Percentiles rank a stretch among this genome's conserved stretches.
Conservation (phyloP, 2,888 invertebrate species). For the Ectemnius lituratus region DNA sequence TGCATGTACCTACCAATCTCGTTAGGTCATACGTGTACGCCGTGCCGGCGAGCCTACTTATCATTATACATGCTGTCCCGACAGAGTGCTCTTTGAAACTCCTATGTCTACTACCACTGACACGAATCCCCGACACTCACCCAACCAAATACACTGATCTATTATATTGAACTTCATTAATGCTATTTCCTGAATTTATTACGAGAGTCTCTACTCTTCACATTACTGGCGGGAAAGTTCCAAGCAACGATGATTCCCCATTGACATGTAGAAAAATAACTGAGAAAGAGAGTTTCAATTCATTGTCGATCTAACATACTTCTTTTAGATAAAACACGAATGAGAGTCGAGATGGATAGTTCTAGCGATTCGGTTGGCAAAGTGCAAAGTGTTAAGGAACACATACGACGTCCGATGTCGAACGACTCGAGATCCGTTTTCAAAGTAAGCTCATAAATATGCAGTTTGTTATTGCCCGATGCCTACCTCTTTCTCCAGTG, state of each 20-base stretch:
- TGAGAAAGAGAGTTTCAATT: too few relatives aligned
- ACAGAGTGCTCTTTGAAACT: conserved; percentile 16
- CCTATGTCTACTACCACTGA: conserved; percentile 7
- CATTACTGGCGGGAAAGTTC: too few relatives aligned
- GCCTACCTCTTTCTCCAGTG: conserved; percentile 8
- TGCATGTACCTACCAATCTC: conserved; percentile 64
- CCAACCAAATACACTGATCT: conserved; percentile 9
- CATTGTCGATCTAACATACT: too few relatives aligned
- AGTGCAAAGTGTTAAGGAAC: too few relatives aligned
- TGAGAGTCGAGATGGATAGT: too few relatives aligned
- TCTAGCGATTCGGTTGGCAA: too few relatives aligned
- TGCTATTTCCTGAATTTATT: too few relatives aligned
- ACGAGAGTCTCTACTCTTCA: too few relatives aligned
- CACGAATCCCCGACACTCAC: neutral
- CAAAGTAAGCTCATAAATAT: conserved; percentile 64
- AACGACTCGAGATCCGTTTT: conserved; percentile 51
- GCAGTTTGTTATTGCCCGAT: conserved; percentile 54
- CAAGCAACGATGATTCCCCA: too few relatives aligned
- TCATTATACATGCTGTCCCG: conserved; percentile 56
- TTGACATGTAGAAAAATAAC: too few relatives aligned
- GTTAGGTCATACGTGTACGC: conserved; percentile 48
- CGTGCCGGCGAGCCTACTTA: conserved; percentile 49
- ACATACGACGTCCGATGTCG: conserved; percentile 15
- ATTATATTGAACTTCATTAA: too few relatives aligned
- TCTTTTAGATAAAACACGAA: too few relatives aligned